phyloP scores from a whole-genome alignment of 2,113 vertebrate species.

The Limnothrissa miodon region DNA sequence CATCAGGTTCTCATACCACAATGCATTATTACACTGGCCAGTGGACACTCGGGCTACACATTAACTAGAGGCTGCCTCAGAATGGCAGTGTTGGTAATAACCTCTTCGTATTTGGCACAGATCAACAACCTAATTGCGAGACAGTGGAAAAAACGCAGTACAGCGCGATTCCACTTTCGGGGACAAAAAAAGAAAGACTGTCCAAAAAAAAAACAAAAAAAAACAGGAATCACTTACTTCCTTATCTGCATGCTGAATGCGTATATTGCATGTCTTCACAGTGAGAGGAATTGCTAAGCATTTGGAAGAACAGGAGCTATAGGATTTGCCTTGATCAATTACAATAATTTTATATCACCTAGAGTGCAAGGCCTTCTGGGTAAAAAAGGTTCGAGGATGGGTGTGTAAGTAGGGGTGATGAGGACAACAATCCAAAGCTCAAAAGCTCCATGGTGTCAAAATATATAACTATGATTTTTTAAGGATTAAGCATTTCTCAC shows the following conservation, averaged over 20 bases:
- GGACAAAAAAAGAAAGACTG: not conserved
- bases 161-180: slow-evolving; percentile 2
- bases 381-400: not conserved
- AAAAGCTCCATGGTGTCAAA: no score
- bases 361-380: not conserved
- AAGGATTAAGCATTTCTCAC: no score
- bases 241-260: not conserved
- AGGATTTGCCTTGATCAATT: not conserved
- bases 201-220: not conserved
- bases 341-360: not conserved
- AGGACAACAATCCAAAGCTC: no score
- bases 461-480: no score
- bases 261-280: not conserved
- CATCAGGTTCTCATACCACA: not conserved
- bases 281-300: not conserved
- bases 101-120: not conserved
- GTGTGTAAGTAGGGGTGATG: no score
- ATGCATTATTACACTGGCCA: not conserved
- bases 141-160: not conserved
- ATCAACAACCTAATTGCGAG: not conserved
- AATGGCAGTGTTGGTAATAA: not conserved
- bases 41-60: not conserved
- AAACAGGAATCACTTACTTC: not conserved
- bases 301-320: not conserved
- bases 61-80: not conserved